A percentile compares a stretch with the other conserved stretches of the same genome.
Conservation (phyloP, 2,888 invertebrate species). For the Agrypnus murinus region DNA sequence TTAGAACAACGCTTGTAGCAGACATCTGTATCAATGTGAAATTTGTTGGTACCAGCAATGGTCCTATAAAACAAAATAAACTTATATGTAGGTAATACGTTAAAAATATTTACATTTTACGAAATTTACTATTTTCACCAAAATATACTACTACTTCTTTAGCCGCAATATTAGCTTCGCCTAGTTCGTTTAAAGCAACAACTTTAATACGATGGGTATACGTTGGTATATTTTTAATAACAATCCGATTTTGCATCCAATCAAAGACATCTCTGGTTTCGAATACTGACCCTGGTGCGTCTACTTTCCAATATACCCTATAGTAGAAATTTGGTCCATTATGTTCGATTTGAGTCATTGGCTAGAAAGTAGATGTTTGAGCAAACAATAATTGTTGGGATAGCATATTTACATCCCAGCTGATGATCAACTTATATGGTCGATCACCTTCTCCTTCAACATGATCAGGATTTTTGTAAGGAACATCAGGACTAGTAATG, state of each 20-base stretch:
- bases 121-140: slow-evolving; percentile 83
- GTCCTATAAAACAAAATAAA: no score
- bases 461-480: slow-evolving; percentile 94
- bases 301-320: slow-evolving; percentile 88
- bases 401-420: slow-evolving; percentile 85
- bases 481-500: slow-evolving; percentile 81
- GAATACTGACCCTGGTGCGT: slow-evolving; percentile 83
- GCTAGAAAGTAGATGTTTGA: no score
- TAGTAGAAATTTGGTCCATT: slow-evolving; percentile 96
- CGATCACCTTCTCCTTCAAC: slow-evolving; percentile 91
- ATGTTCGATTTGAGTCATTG: slow-evolving; percentile 97
- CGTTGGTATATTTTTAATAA: slow-evolving; percentile 88
- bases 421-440: slow-evolving; percentile 92
- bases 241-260: slow-evolving; percentile 81
- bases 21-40: slow-evolving; percentile 85
- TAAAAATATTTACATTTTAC: slow-evolving; percentile 51
- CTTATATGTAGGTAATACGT: no score
- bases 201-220: slow-evolving; percentile 96
- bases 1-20: slow-evolving; percentile 87
- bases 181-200: slow-evolving; percentile 86
- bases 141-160: slow-evolving; percentile 91
- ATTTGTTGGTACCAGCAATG: slow-evolving; percentile 86
- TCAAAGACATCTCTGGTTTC: slow-evolving; percentile 83
- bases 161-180: slow-evolving; percentile 74
- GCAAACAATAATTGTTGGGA: slow-evolving; percentile 51